Conservation (phyloP, 2,113 vertebrate genomes). For the Trematomus loennbergii region DNA sequence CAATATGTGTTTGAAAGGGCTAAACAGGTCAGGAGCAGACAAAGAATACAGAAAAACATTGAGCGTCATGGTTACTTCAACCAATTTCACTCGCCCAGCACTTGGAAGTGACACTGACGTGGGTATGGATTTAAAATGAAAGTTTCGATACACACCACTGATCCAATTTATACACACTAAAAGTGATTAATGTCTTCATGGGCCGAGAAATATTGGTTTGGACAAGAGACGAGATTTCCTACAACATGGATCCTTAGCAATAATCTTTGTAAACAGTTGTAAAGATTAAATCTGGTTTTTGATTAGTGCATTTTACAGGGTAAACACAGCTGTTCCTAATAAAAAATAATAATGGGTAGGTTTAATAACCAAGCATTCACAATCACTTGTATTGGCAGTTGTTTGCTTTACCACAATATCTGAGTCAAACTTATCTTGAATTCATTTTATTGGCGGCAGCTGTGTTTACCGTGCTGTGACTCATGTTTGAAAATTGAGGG, state of each 20-base stretch:
- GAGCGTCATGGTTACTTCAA: background rate
- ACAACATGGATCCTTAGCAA: background rate
- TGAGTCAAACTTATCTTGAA: background rate
- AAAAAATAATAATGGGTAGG: background rate
- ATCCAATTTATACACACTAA: background rate
- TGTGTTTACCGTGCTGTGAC: background rate
- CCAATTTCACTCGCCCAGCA: background rate
- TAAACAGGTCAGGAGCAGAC: background rate
- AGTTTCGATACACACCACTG: too few relatives aligned
- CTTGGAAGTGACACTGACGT: too few relatives aligned
- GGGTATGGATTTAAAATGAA: too few relatives aligned
- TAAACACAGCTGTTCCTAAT: slow-evolving; percentile 31
- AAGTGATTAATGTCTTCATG: background rate
- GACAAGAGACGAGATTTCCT: background rate
- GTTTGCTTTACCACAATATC: background rate
- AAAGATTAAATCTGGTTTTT: background rate
- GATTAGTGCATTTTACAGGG: background rate
- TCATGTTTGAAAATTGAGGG: too few relatives aligned
- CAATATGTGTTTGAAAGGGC: background rate
- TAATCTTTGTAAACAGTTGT: background rate
- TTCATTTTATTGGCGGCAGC: background rate
- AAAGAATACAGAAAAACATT: background rate
- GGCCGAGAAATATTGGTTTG: background rate
- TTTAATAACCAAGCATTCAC: background rate
- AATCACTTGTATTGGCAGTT: background rate